phyloP scores from a whole-genome alignment of 1,140 invertebrate species.

The Zelostemma sp. region DNA sequence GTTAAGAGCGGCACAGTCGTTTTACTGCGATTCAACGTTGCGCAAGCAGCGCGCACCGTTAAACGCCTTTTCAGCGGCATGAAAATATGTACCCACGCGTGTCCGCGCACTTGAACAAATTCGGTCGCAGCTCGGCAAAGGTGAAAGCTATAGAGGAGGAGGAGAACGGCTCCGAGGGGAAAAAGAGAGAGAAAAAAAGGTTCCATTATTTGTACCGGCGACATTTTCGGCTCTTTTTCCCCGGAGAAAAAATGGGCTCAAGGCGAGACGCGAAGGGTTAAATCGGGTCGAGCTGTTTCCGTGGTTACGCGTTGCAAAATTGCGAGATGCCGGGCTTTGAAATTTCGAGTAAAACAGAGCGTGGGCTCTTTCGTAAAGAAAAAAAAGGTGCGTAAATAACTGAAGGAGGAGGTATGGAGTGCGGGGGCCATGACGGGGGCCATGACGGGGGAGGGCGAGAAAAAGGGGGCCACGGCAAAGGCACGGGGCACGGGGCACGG shows the following conservation, averaged over 20 bases:
- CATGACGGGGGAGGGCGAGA: constrained; percentile 14
- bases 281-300: too few relatives aligned
- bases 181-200: neutral
- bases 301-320: too few relatives aligned
- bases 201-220: too few relatives aligned
- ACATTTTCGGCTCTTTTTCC: too few relatives aligned
- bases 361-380: too few relatives aligned
- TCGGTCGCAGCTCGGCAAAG: constrained; percentile 25
- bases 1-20: constrained; percentile 9
- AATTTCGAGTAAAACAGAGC: too few relatives aligned
- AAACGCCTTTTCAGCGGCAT: constrained; percentile 31
- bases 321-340: too few relatives aligned
- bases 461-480: constrained; percentile 53
- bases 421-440: neutral
- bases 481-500: too few relatives aligned
- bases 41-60: constrained; percentile 41
- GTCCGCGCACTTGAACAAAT: constrained; percentile 28
- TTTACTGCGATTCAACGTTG: constrained; percentile 24
- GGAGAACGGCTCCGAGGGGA: constrained; percentile 29
- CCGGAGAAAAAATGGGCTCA: too few relatives aligned
- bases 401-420: too few relatives aligned
- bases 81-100: constrained; percentile 41
- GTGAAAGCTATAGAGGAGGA: constrained; percentile 45
- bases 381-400: too few relatives aligned
- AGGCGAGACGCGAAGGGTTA: too few relatives aligned